Percentiles rank a stretch among this genome's conserved stretches.
Conservation (phyloP, 2,888 invertebrate genomes). For the Bursaphelenchus okinawaensis region DNA sequence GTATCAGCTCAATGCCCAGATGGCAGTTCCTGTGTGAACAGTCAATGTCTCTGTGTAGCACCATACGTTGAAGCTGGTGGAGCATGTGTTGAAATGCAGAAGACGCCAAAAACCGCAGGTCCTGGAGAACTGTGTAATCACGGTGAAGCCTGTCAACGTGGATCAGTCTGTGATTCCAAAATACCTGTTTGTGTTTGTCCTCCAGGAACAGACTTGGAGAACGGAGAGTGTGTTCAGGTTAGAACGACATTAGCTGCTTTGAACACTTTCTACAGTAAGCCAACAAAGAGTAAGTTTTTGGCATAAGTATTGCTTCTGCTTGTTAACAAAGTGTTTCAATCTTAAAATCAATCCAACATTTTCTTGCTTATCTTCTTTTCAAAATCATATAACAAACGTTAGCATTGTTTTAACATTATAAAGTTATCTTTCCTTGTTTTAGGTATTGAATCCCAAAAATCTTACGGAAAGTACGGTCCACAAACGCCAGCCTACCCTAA, state of each 20-base stretch:
- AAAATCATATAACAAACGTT: too few relatives aligned
- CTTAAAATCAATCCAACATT: too few relatives aligned
- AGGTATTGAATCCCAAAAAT: background rate
- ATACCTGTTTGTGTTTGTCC: constrained; percentile 56
- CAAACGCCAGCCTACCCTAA: background rate
- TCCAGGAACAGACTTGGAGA: constrained; percentile 44
- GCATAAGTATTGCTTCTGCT: background rate
- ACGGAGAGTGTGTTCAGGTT: constrained; percentile 20
- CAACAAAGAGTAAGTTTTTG: constrained; percentile 7
- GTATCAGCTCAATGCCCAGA: constrained; percentile 40
- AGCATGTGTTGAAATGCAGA: constrained; percentile 37
- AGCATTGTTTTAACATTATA: background rate
- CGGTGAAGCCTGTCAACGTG: constrained; percentile 50
- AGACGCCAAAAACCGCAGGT: constrained; percentile 36
- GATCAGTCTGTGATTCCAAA: constrained; percentile 48
- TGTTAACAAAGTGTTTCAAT: too few relatives aligned
- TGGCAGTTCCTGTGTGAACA: constrained; percentile 45
- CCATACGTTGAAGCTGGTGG: constrained; percentile 50
- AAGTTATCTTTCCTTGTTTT: background rate
- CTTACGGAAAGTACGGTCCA: background rate
- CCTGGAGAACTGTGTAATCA: constrained; percentile 49
- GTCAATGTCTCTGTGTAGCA: constrained; percentile 47
- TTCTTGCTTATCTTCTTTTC: too few relatives aligned
- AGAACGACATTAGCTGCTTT: constrained; percentile 14
- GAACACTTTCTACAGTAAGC: constrained; percentile 15